These are phyloP conservation scores for Chrysomela aeneicollis DNA, from an alignment of 2,888 invertebrate genomes.

Conservation along the genomic window DNA sequence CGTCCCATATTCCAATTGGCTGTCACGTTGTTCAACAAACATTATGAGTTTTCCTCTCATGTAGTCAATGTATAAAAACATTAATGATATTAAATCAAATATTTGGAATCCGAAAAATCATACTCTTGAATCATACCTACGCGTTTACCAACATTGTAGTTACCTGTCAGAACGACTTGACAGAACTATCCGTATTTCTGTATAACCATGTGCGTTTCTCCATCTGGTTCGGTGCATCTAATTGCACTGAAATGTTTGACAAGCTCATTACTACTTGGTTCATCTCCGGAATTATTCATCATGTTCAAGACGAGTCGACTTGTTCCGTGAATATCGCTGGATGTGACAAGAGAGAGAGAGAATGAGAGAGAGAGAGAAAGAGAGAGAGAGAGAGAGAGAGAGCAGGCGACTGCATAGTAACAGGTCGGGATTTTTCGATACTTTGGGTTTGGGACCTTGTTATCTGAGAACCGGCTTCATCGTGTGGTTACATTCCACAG, in stretches of 20 bases:
- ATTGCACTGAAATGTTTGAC: slow-evolving; percentile 11
- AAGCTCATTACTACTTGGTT: slow-evolving; percentile 27
- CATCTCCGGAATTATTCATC: slow-evolving; percentile 27
- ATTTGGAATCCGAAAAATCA: no score
- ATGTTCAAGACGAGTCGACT: slow-evolving; percentile 47
- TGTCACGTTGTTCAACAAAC: no score
- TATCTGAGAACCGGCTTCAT: slow-evolving; percentile 49
- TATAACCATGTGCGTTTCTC: not conserved
- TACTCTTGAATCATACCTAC: no score
- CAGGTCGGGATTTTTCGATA: slow-evolving; percentile 55
- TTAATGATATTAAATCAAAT: no score
- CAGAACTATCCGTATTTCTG: not conserved
- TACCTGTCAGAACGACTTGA: no score
- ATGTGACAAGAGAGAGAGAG: slow-evolving; percentile 38
- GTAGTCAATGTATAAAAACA: no score
- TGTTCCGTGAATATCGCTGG: slow-evolving; percentile 37
- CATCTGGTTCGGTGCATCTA: not conserved
- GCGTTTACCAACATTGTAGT: no score
- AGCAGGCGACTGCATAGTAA: slow-evolving; percentile 51
- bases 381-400: slow-evolving; percentile 28
- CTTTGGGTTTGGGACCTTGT: slow-evolving; percentile 52
- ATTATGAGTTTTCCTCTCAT: no score
- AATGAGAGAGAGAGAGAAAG: no score
- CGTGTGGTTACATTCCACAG: slow-evolving; percentile 32
- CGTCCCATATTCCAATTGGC: no score